These are phyloP conservation scores for Epinephelus malabaricus DNA, from an alignment of 2,797 vertebrate species.

Conservation along the genomic window DNA sequence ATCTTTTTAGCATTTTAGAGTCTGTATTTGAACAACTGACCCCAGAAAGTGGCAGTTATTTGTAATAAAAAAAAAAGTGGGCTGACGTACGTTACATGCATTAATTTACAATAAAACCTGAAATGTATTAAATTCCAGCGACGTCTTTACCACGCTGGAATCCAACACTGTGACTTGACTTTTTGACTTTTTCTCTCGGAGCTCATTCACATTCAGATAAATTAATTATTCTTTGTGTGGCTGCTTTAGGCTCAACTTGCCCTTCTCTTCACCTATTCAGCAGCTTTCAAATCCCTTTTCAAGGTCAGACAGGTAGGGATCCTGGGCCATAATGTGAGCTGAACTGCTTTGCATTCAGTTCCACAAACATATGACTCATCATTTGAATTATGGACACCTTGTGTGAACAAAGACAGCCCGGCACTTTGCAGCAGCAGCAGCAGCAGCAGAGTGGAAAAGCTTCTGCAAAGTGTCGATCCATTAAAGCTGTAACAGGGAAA, in stretches of 20 bases:
- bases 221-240: background rate
- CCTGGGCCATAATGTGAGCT: constrained; percentile 41
- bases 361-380: constrained; percentile 74
- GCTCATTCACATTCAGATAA: constrained; percentile 16
- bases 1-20: constrained; percentile 3
- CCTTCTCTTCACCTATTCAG: constrained; percentile 23
- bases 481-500: constrained; percentile 54
- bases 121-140: background rate
- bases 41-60: too few species aligned
- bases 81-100: background rate
- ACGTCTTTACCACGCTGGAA: background rate
- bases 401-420: constrained; percentile 42
- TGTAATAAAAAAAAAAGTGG: too few species aligned
- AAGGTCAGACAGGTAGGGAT: constrained; percentile 61
- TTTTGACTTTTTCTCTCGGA: constrained; percentile 20
- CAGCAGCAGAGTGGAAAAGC: constrained; percentile 34
- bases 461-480: constrained; percentile 46
- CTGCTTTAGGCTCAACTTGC: background rate
- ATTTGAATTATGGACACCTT: constrained; percentile 74
- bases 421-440: constrained; percentile 20
- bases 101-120: background rate
- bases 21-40: background rate
- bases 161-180: background rate
- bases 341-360: constrained; percentile 80
- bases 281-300: constrained; percentile 43